A percentile compares a stretch with the other conserved stretches of the same genome.
These are phyloP conservation scores for Platyscapa corneri DNA, from an alignment of 1,140 invertebrate genomes.

Conservation along the genomic window DNA sequence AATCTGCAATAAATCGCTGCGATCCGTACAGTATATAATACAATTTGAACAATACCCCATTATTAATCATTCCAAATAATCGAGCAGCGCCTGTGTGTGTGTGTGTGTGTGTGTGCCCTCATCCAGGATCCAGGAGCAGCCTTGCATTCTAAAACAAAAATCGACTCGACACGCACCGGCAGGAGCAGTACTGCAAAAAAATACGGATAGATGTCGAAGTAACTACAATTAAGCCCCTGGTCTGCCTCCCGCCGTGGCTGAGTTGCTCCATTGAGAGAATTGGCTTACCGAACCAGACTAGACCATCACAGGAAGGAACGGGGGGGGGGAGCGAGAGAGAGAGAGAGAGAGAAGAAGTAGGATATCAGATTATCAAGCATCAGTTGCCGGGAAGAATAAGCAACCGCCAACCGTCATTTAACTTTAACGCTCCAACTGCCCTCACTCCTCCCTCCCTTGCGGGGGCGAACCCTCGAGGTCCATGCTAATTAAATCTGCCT, in stretches of 20 bases:
- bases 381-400: slow-evolving; percentile 75
- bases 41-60: slow-evolving; percentile 44
- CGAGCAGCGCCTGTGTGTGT: slow-evolving; percentile 18
- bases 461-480: slow-evolving; percentile 66
- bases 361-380: slow-evolving; percentile 73
- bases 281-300: slow-evolving; percentile 69
- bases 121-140: neutral
- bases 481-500: slow-evolving; percentile 75
- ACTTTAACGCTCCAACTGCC: slow-evolving; percentile 75
- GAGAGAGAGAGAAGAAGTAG: slow-evolving; percentile 62
- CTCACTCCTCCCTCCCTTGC: slow-evolving; percentile 54
- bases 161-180: neutral
- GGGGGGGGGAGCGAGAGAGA: slow-evolving; percentile 19
- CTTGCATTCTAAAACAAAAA: slow-evolving; percentile 33
- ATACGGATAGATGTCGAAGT: slow-evolving; percentile 59
- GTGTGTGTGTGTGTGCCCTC: too few relatives aligned
- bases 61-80: slow-evolving; percentile 51
- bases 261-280: slow-evolving; percentile 74
- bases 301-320: slow-evolving; percentile 66
- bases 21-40: slow-evolving; percentile 12
- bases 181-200: slow-evolving; percentile 5
- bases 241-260: slow-evolving; percentile 69
- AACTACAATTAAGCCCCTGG: slow-evolving; percentile 72
- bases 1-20: slow-evolving; percentile 35
- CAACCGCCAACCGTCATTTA: slow-evolving; percentile 75